Conservation (phyloP, 53 echinoderm and acorn worm genomes). For the Henricia sp. region DNA sequence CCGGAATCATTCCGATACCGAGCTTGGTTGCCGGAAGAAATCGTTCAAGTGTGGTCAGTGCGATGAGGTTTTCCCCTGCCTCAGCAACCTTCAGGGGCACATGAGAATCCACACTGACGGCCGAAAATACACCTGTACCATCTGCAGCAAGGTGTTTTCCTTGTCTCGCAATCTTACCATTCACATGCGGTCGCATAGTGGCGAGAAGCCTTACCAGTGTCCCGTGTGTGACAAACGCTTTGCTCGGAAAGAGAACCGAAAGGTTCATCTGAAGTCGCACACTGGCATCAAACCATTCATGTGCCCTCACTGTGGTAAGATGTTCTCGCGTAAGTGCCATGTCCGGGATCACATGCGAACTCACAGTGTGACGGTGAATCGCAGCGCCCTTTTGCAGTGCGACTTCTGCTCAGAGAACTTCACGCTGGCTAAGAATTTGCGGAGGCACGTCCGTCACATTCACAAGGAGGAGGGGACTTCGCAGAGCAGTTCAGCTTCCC, state of each 20-base stretch:
- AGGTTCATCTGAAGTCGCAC: conserved; percentile 95
- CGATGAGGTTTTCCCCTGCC: conserved; percentile 80
- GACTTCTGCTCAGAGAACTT: conserved; percentile 89
- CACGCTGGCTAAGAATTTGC: conserved; percentile 86
- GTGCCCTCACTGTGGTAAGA: conserved; percentile 94
- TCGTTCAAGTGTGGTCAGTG: conserved; percentile 91
- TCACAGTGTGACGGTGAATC: conserved; percentile 68
- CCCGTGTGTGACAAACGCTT: conserved; percentile 96
- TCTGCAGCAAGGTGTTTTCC: conserved; percentile 91
- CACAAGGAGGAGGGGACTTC: conserved; percentile 72
- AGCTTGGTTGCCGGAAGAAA: conserved; percentile 78
- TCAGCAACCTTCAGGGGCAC: conserved; percentile 89
- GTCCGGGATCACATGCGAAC: conserved; percentile 94
- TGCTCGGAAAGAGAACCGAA: conserved; percentile 89
- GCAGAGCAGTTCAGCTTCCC: conserved; percentile 44
- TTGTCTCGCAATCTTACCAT: conserved; percentile 89
- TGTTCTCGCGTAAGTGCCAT: conserved; percentile 93
- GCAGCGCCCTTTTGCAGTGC: conserved; percentile 72
- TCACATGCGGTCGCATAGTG: conserved; percentile 97
- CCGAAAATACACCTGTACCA: conserved; percentile 88
- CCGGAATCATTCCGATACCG: conserved; percentile 78
- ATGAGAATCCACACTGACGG: conserved; percentile 91
- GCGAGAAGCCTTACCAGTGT: conserved; percentile 94
- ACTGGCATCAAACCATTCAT: conserved; percentile 91
- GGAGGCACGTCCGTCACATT: conserved; percentile 77